Percentiles rank a stretch among this genome's conserved stretches.
These are phyloP conservation scores for Belonocnema kinseyi DNA, from an alignment of 1,140 invertebrate genomes.

Conservation along the genomic window DNA sequence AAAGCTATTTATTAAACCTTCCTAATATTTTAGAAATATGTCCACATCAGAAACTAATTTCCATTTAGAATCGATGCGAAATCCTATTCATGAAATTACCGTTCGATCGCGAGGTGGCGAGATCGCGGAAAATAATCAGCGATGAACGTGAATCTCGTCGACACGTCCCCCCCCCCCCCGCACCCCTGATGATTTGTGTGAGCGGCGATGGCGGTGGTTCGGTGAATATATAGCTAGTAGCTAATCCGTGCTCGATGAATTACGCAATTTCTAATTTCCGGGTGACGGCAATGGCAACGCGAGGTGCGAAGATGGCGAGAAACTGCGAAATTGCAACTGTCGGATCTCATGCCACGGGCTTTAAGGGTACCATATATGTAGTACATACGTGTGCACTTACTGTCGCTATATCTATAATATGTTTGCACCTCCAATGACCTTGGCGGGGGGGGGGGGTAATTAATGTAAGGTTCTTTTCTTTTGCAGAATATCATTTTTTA, in stretches of 20 bases:
- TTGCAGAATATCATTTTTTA: background rate
- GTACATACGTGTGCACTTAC: too few species aligned
- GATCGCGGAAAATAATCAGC: conserved; percentile 9
- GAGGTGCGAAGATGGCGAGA: conserved; percentile 20
- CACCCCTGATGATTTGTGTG: conserved; percentile 3
- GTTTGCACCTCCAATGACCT: background rate
- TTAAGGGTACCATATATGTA: background rate
- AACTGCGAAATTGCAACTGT: conserved; percentile 23
- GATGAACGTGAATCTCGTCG: background rate
- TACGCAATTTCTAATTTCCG: conserved; percentile 31
- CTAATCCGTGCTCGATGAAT: conserved; percentile 21
- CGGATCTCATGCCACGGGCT: background rate
- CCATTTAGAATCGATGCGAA: background rate
- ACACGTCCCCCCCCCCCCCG: background rate
- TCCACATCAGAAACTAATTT: background rate
- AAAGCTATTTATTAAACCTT: too few species aligned
- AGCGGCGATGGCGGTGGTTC: conserved; percentile 1
- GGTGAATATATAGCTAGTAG: conserved; percentile 3
- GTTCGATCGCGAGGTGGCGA: background rate
- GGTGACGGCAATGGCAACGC: conserved; percentile 20
- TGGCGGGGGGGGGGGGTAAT: background rate
- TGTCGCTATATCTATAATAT: background rate
- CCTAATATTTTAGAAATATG: background rate
- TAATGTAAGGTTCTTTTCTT: background rate
- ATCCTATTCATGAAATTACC: conserved; percentile 1